Base-by-base conservation (phyloP, 2,888 invertebrate genomes). In the Drosophila mayaguana region DNA sequence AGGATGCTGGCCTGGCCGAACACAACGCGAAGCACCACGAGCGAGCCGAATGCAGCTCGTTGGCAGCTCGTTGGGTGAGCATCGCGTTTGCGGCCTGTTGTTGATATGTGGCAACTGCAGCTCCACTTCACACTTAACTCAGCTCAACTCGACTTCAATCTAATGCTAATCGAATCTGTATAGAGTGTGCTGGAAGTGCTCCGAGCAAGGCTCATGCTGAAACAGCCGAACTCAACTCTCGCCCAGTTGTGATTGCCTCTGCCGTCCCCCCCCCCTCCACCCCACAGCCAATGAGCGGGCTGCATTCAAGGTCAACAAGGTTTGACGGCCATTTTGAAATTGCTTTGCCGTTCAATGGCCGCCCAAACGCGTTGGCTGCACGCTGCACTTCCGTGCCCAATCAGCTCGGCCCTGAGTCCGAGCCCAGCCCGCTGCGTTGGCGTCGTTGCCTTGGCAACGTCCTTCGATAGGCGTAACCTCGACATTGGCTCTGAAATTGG, bases 401-500 rank as follows among this genome's bases (percentile, higher is more conserved):
- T 88, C 78, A 81, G 81, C 81, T 50, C 57, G 71, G 74, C 78
- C 70, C 87, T 72, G 73, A 68, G 75, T 61, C 59, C 51, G 74
- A 65, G 79, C 76, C 80, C 72, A 54, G 72, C 75, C 73, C 18
- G 72, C 72, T 48, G 66, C 62, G 67, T 57, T 74, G 66, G 59
- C 72, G 75, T 69, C 65, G 80, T 80, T 76, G 83, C 84, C 79
- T 89, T 84, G 89, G 72, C 72, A 68, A 74, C 80, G 83, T 67
- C 83, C 89, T 87, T 79, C 76, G 72, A 70, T 85, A 80, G 91
- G 91, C 91, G 91, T 90, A 79, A 81, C 91, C 91, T 88, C 88
- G 91, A 88, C 84, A 88, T 88, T 88, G 90, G 76, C 88, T 72
- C 53, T 83, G 73, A 64, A 74, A 65, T 64, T 73, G 75, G 74